Percentiles rank a stretch among this genome's conserved stretches.
phyloP scores from a whole-genome alignment of 1,140 invertebrate genomes.

The Diorhabda sublineata region DNA sequence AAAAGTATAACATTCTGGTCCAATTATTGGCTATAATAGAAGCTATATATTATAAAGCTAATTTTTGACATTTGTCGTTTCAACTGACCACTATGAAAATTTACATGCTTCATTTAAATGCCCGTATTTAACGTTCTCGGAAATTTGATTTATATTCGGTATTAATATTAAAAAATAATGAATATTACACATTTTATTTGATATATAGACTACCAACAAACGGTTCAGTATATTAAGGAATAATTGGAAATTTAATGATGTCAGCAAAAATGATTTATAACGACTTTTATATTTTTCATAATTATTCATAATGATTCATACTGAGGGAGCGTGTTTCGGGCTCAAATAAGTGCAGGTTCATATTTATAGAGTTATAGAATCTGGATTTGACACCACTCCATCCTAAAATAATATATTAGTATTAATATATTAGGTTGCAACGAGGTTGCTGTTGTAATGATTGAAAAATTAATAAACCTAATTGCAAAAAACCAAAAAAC shows the following conservation, averaged over 20 bases:
- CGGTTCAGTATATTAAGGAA: neutral
- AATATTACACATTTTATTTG: neutral
- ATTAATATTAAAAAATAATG: conserved; percentile 1
- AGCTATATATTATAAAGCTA: neutral
- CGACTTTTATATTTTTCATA: neutral
- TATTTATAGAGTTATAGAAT: too few relatives aligned
- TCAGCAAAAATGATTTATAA: neutral
- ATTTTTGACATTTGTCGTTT: neutral
- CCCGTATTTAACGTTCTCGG: neutral
- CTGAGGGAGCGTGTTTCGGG: neutral
- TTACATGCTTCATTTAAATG: neutral
- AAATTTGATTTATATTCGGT: neutral
- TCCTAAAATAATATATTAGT: too few relatives aligned
- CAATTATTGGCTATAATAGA: neutral
- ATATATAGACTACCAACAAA: conserved; percentile 2
- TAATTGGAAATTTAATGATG: conserved; percentile 3
- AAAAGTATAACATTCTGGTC: too few relatives aligned
- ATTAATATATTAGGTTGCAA: too few relatives aligned
- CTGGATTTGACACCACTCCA: too few relatives aligned
- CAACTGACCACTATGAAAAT: neutral
- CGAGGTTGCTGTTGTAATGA: too few relatives aligned
- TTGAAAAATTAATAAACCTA: too few relatives aligned
- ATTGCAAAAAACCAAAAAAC: too few relatives aligned
- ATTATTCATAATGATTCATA: neutral
- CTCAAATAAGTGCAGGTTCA: too few relatives aligned